A percentile compares a stretch with the other conserved stretches of the same genome.
Conservation (phyloP, 2,888 invertebrate species). For the Parochlus steinenii region DNA sequence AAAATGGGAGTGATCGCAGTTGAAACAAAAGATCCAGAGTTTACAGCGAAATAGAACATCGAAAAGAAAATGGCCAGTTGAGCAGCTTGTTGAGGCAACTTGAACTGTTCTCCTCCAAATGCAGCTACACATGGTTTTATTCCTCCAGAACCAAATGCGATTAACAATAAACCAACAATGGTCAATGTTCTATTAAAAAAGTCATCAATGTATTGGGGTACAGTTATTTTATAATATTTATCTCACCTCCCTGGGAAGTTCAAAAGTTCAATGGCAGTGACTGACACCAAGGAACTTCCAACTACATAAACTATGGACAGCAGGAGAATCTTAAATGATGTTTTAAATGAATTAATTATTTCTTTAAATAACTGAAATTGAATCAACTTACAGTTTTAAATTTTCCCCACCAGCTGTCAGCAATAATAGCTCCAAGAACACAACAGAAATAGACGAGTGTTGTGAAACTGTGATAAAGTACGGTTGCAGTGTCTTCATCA, state of each 20-base stretch:
- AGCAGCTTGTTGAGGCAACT: slow-evolving; percentile 57
- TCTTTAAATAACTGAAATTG: slow-evolving; percentile 13
- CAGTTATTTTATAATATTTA: neutral
- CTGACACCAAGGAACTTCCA: slow-evolving; percentile 64
- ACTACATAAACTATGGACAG: slow-evolving; percentile 71
- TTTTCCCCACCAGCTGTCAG: slow-evolving; percentile 75
- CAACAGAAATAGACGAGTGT: slow-evolving; percentile 82
- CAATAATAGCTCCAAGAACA: slow-evolving; percentile 70
- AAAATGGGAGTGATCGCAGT: slow-evolving; percentile 77
- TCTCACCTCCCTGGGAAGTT: slow-evolving; percentile 33
- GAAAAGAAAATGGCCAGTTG: slow-evolving; percentile 80
- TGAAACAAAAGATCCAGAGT: slow-evolving; percentile 76
- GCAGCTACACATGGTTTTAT: slow-evolving; percentile 93
- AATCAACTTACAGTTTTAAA: slow-evolving; percentile 34
- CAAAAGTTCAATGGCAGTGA: slow-evolving; percentile 45
- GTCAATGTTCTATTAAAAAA: slow-evolving; percentile 37
- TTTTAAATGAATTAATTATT: slow-evolving; percentile 3
- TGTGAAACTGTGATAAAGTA: slow-evolving; percentile 68
- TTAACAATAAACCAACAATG: slow-evolving; percentile 49
- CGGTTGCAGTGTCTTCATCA: slow-evolving; percentile 48
- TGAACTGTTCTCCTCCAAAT: slow-evolving; percentile 91
- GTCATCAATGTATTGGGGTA: neutral
- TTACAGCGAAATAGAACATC: slow-evolving; percentile 86
- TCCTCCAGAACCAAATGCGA: slow-evolving; percentile 84
- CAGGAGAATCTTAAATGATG: slow-evolving; percentile 45